These are phyloP conservation scores for Montipora cactus DNA, from an alignment of 64 coral and sea anemone species.

Conservation along the genomic window DNA sequence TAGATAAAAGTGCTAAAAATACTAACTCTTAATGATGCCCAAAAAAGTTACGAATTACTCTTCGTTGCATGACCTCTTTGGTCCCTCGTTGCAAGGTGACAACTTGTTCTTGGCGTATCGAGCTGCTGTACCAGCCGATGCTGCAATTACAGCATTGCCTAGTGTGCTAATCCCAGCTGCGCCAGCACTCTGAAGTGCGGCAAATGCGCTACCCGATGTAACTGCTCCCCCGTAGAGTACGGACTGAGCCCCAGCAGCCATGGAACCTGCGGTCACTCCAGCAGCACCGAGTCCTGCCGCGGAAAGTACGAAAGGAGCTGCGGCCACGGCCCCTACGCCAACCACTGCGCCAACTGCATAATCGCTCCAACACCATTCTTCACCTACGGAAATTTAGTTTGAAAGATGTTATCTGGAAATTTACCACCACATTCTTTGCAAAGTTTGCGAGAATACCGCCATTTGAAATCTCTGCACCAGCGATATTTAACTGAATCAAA, in stretches of 20 bases:
- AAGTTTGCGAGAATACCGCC: too few relatives aligned
- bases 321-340: not conserved
- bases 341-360: too few relatives aligned
- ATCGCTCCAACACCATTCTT: too few relatives aligned
- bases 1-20: too few relatives aligned
- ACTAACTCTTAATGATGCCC: too few relatives aligned
- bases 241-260: not conserved
- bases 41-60: too few relatives aligned
- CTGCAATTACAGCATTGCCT: not conserved
- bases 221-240: not conserved
- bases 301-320: not conserved
- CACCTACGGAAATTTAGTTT: too few relatives aligned
- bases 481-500: too few relatives aligned
- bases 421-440: too few relatives aligned
- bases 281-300: not conserved
- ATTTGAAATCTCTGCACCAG: too few relatives aligned
- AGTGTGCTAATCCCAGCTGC: not conserved
- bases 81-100: not conserved
- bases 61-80: not conserved
- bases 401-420: too few relatives aligned
- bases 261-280: not conserved
- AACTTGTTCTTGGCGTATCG: not conserved
- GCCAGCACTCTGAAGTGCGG: not conserved
- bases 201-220: not conserved
- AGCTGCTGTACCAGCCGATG: not conserved